Evolutionary conservation across 2,888 invertebrate genomes (phyloP), one percentile per base, ranked within the genome.

Genomic region (Rotaria magnacalcarata): DNA sequence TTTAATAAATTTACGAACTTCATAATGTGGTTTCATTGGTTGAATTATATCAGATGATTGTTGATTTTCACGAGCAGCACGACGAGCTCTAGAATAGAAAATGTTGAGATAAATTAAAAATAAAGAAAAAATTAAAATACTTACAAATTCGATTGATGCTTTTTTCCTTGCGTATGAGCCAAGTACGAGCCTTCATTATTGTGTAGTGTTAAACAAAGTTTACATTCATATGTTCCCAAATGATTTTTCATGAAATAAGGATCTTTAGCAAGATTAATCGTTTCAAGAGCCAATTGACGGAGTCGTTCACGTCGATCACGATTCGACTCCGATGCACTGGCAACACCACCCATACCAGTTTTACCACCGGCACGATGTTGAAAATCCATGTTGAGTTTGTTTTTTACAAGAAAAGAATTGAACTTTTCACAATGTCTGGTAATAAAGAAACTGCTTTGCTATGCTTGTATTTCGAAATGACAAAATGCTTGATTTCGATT

Each of bases 241-340:
- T 99, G 99, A 92, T 99, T 99, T 94, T 97, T 97, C 99, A 99
- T 99, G 93, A 99, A 99, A 93, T 99, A 99, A 0, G 99, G 99
- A 93, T 99, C 99, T 89, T 99, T 99, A 90, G 97, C 96, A 47
- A 99, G 93, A 91, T 99, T 99, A 87, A 99, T 99, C 0, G 99
- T 99, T 91, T 99, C 99, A 87, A 99, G 92, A 47, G 99, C 99
- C 84, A 99, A 93, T 91, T 97, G 97, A 21, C 98, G 93, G 52
- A 98, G 93, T 86, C 98, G 94, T 91, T 99, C 98, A 88, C 97
- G 93, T 67, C 99, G 94, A 90, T 99, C 99, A 86, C 97, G 93
- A 92, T 99, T 99, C 88, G 96, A 95, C 92, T 99, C 99, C 0
- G 97, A 96, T 95, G 96, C 97, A 90, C 97, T 98, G 89, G 99